These are phyloP conservation scores for Carabus problematicus DNA, from an alignment of 2,888 invertebrate genomes.

Conservation along the genomic window DNA sequence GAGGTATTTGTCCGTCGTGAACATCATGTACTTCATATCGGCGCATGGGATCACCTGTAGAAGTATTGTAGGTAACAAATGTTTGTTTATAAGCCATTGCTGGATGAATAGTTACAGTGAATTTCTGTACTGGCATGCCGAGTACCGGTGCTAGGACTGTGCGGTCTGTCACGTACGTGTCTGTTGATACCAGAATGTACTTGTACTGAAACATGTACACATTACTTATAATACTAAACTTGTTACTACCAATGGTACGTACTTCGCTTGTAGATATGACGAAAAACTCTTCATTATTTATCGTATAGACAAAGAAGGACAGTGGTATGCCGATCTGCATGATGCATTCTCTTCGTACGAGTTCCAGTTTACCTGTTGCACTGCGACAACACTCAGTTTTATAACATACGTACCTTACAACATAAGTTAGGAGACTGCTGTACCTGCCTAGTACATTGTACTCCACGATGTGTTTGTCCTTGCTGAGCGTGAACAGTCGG, in stretches of 20 bases:
- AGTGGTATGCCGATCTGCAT: conserved; percentile 71
- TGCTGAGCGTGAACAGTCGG: conserved; percentile 66
- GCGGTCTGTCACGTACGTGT: conserved; percentile 53
- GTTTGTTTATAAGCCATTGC: neutral
- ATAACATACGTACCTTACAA: neutral
- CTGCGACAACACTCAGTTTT: conserved; percentile 18
- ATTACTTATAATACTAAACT: neutral
- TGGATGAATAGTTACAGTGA: conserved; percentile 18
- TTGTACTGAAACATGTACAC: conserved; percentile 65
- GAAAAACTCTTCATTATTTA: conserved; percentile 60
- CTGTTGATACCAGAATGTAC: conserved; percentile 71
- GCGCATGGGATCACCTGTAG: conserved; percentile 55
- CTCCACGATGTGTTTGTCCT: conserved; percentile 67
- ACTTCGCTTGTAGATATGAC: conserved; percentile 71
- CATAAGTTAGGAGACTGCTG: neutral
- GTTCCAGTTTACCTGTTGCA: conserved; percentile 56
- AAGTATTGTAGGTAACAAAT: conserved; percentile 23
- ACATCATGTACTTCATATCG: conserved; percentile 64
- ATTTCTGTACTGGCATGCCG: conserved; percentile 12
- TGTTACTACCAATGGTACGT: conserved; percentile 34
- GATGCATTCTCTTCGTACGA: conserved; percentile 64
- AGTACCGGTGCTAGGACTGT: conserved; percentile 35
- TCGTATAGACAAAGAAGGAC: conserved; percentile 61
- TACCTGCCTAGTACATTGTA: conserved; percentile 64
- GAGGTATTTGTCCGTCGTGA: conserved; percentile 69